phyloP scores from a whole-genome alignment of 92 coral and sea anemone species.

The Parazoanthus swiftii region DNA sequence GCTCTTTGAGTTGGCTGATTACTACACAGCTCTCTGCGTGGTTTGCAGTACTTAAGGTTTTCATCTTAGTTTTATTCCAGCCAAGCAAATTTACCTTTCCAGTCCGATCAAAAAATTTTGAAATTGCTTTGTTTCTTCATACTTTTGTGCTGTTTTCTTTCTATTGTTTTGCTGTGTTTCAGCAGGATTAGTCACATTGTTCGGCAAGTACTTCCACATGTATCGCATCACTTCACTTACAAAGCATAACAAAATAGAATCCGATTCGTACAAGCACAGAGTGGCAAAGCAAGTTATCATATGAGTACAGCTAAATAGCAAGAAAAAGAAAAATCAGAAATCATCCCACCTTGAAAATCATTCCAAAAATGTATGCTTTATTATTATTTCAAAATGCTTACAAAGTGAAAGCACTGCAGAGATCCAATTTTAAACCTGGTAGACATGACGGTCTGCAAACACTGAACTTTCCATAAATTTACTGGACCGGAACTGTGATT shows the following conservation, averaged over 20 bases:
- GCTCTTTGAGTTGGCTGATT: conserved; percentile 4
- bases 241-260: conserved; percentile 27
- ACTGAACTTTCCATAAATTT: not conserved
- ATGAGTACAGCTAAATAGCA: conserved; percentile 31
- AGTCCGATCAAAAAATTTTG: conserved; percentile 6
- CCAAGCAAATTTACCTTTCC: conserved; percentile 13
- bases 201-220: not conserved
- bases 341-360: conserved; percentile 3
- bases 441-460: not conserved
- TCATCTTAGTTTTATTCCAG: conserved; percentile 9
- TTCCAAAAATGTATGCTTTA: not conserved
- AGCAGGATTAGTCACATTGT: conserved; percentile 17
- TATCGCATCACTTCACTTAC: conserved; percentile 3
- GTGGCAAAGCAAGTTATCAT: not conserved
- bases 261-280: not conserved
- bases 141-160: conserved; percentile 11
- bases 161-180: conserved; percentile 18
- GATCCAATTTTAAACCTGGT: not conserved
- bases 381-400: not conserved
- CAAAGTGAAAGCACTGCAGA: not conserved
- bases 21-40: conserved; percentile 6
- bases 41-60: conserved; percentile 3
- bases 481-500: not conserved
- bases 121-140: conserved; percentile 10
- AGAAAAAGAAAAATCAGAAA: conserved; percentile 16